Evolutionary conservation across 2,113 vertebrate species (phyloP), one percentile per base, ranked within the genome.

Genomic region (Dromaius novaehollandiae): DNA sequence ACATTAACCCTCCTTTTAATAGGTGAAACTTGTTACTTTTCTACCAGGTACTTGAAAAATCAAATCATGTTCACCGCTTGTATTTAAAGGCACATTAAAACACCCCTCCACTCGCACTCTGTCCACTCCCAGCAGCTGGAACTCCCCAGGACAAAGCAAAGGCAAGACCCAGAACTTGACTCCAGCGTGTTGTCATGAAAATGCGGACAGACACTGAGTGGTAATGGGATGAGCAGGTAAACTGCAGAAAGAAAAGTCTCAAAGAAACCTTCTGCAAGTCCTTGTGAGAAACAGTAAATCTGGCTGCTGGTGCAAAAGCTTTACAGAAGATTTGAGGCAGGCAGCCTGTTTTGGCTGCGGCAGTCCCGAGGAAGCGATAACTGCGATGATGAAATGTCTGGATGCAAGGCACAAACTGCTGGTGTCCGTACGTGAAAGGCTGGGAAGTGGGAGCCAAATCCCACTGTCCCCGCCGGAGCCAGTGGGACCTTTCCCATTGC

Each of bases 41-140:
- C 38, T 10, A 20, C 1, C 0, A 7, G 34, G 24, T 17, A 48
- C 24, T 40, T 55, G 42, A 42, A 86, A 61, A 66, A 36, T 2
- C 30, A 48, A 26, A 19, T 36, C 0, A 0, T 46, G 46, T 53
- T 48, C 40, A 5, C 2, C 22, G 21, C 7, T 44, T 16, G 22
- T 24, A 38, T 68, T 48, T 42, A 69, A 65, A 32, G 12, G 61
- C 30, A 40, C n/a, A 11, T 42, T 20, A n/a, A 53, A 21, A 36
- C 4, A 26, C 22, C 51, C n/a, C 17, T 28, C n/a, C 12, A 19
- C 26, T 40, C 38, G 25, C 50, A 55, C 48, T 30, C 25, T 20
- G 48, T 17, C 46, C 69, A 26, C 36, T 18, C 34, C 48, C 69
- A 36, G 34, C 8, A 51, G 34, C 17, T 28, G n/a, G 40, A 50